Evolutionary conservation across 2,888 invertebrate genomes (phyloP), one percentile per base, ranked within the genome.

Genomic region (Pheosia tremula): DNA sequence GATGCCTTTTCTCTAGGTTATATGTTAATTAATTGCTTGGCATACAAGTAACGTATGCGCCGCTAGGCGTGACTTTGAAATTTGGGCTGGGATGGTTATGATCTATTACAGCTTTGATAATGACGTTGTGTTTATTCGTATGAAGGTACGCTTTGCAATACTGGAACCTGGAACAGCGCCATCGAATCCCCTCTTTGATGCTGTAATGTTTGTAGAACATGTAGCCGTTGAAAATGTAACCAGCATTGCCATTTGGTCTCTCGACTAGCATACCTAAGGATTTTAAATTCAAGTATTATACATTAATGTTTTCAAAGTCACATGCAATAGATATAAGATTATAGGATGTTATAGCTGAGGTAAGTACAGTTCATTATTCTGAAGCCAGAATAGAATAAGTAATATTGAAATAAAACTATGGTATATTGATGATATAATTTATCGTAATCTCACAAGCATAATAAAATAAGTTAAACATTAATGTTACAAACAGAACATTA

Each of bases 81-180:
- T n/a, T 55, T 7, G 55, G 55, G 11, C 39, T 39, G 1, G 55
- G 55, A 11, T 55, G 55, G 11, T 37, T 55, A 13, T 55, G 55
- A 8, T 55, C 39, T 36, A 39, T n/a, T 5, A 55, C 39, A 3
- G 55, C 55, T 13, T 55, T 55, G 39, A 39, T 13, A 8, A 55
- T 13, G n/a, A n/a, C 39, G 37, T 55, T 39, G 13, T 4, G 5
- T 1, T 39, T 55, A 10, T 55, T 55, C 7, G 37, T 55, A 7
- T 55, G 7, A 59, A 62, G 54, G 66, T 55, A 55, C 7, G 55
- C 55, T 38, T 39, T 38, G 55, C 55, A 55, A 1, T 11, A 3
- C 8, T 39, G 71, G 59, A 65, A 73, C 13, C 60, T 66, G 13
- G 66, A 66, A 38, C 70, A 71, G 38, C 70, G 67, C 64, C 71